These are phyloP conservation scores for Chromoteleia sp. DNA, from an alignment of 2,888 invertebrate genomes.

Conservation along the genomic window DNA sequence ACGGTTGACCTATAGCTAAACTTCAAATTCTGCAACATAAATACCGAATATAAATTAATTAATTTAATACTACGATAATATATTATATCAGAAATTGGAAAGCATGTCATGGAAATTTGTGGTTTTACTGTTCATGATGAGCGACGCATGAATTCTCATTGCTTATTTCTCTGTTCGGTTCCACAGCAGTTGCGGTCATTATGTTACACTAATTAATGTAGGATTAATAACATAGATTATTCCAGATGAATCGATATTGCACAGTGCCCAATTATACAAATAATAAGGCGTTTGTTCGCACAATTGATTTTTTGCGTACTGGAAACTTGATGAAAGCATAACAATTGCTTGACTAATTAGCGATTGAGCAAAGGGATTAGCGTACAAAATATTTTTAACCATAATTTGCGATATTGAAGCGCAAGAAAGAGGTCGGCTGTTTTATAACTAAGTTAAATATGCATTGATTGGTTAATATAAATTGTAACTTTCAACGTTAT, in stretches of 20 bases:
- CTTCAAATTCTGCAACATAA: too few species aligned
- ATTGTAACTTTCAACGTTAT: conserved; percentile 8
- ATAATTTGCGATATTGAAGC: not conserved
- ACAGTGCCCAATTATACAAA: conserved; percentile 4
- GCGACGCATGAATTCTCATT: not conserved
- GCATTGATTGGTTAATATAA: conserved; percentile 21
- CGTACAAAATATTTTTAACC: too few species aligned
- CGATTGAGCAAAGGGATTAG: not conserved
- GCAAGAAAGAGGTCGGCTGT: not conserved
- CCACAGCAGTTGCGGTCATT: conserved; percentile 6
- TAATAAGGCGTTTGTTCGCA: not conserved
- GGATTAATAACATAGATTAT: conserved; percentile 11
- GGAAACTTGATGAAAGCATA: not conserved
- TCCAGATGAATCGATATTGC: conserved; percentile 10
- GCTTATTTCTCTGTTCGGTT: conserved; percentile 5
- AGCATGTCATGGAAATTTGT: not conserved
- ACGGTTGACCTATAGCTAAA: too few species aligned
- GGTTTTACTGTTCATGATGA: not conserved
- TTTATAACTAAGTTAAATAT: not conserved
- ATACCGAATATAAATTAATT: too few species aligned
- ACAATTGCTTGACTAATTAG: not conserved
- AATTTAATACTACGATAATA: not conserved
- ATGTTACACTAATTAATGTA: conserved; percentile 17
- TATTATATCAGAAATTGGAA: not conserved
- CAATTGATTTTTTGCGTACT: conserved; percentile 7